Base-by-base conservation (phyloP, 1,140 invertebrate species). In the Apocrypta bakeri region DNA sequence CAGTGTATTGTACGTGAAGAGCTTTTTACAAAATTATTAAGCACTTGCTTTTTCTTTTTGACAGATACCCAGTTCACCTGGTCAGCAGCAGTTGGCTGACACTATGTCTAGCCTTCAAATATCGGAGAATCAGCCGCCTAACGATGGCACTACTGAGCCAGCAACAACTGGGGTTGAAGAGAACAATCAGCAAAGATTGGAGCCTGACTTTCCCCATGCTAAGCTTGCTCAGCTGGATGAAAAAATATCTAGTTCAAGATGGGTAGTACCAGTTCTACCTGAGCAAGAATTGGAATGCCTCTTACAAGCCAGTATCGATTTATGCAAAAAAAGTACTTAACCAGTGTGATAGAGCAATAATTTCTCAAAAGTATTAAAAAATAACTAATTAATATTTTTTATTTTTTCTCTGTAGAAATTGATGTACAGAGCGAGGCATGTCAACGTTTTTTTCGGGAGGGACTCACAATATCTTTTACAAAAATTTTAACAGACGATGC, bases 401-500 rank as follows among this genome's bases (percentile, higher is more conserved):
- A 75, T 11, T 64, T 14, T 77, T 69, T 84, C 86, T 83, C 89
- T 88, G 3, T 86, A 98, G 97, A 96, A 90, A 92, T 97, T 89
- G 98, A 99, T 94, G 95, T 95, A 83, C 95, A 96, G 89, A 97
- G 97, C 90, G 96, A 97, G 92, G 94, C 96, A 79, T 99, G 98
- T 91, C 97, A 99, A 90, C 94, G 97, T 87, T 99, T 99, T 94
- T 98, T 98, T 93, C 95, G 97, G 86, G 98, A 99, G 91, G 98
- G 97, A 25, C 93, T 99, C 69, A 98, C 97, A 83, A 96, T 98
- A 84, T 99, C 98, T 69, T 99, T 99, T 92, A 98, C 97, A 24
- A 99, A 99, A 93, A 98, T 99, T 89, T 94, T 99, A 86, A 99
- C 98, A n/a, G 98, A 99, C 93, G 98, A 99, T 90, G 98, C 98